Base-by-base conservation (phyloP, 2,113 vertebrate genomes). In the Neodontobutis hainanensis region DNA sequence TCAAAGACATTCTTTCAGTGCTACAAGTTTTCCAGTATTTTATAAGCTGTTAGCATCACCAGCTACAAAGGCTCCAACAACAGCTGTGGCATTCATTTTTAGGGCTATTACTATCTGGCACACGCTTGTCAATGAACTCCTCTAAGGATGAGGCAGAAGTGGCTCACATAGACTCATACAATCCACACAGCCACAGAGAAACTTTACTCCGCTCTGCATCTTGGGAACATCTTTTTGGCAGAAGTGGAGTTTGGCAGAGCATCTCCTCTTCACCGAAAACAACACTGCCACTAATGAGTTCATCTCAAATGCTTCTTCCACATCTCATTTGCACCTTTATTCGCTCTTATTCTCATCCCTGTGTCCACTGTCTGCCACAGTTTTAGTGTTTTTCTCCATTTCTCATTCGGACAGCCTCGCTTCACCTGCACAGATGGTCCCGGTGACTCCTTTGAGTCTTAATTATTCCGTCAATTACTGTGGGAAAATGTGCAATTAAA, bases 391-490 rank as follows among this genome's bases (percentile, higher is more conserved):
- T 68, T 56, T 67, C 43, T 68, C 36, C 16, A 49, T 73, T 47
- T 74, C 27, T 60, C 59, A 46, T 51, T 61, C 68, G 78, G 83
- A 83, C 82, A 75, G 82, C 70, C 78, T 78, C 73, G 77, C 66
- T 78, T 58, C 75, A 87, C 85, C 87, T 88, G 83, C 89, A 81
- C 91, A 90, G 90, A 91, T 93, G 90, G 87, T 88, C 85, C 77
- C 78, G 11, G 84, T 70, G 84, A 79, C 85, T 92, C 92, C 91
- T 91, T 85, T 49, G 91, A 90, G 90, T 90, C 89, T 91, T 92
- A 91, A 93, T 92, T 92, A 93, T 88, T 86, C 74, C 9, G 47
- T 86, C 90, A 91, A 88, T 92, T 91, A 92, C 90, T 86, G 82
- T 87, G 87, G 88, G 90, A 92, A 88, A 86, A 89, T 84, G 83